Base-by-base conservation (phyloP, 2,113 vertebrate species). In the Chloebia gouldiae region DNA sequence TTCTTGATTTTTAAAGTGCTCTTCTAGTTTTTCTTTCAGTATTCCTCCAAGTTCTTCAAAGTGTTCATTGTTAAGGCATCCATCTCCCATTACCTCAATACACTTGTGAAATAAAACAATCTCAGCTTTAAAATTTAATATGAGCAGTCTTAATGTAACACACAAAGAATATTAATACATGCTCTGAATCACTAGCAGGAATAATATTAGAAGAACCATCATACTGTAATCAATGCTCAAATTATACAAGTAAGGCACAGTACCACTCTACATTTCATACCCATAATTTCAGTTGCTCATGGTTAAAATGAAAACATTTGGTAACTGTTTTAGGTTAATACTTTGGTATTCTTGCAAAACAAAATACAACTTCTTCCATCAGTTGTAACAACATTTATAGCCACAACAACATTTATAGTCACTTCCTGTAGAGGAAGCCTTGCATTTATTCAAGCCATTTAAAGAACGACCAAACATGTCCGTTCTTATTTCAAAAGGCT, bases 1-100 rank as follows among this genome's bases (percentile, higher is more conserved):
- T 96, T 99, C 99, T 97, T 99, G 99, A 95, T 99, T 99, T 98
- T 99, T 99, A 97, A 99, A 99, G 97, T 99, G 99, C 96, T 99
- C 99, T 96, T 99, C 99, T 50, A 99, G 98, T 94, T 99, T 99
- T 76, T 98, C 98, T 95, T 99, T 99, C 66, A 99, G 82, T 96
- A 99, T 99, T 60, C 98, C 98, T 19, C 99, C 99, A 95, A 99
- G 98, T 91, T 99, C 99, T 97, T 99, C 99, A 40, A 99, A 99
- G 85, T 99, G 99, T 96, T 99, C 99, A 0, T 98, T 99, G 97
- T 99, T 99, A 97, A 99, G 96, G 94, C 99, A 99, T 79, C 99
- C 99, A 39, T 99, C 99, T 90, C 99, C 99, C 99, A 99, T 99
- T 79, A 99, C 97, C 93, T 99, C 99, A 53, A 99, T 98, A 91